phyloP scores from a whole-genome alignment of 2,113 vertebrate species.

The Patagioenas fasciata region DNA sequence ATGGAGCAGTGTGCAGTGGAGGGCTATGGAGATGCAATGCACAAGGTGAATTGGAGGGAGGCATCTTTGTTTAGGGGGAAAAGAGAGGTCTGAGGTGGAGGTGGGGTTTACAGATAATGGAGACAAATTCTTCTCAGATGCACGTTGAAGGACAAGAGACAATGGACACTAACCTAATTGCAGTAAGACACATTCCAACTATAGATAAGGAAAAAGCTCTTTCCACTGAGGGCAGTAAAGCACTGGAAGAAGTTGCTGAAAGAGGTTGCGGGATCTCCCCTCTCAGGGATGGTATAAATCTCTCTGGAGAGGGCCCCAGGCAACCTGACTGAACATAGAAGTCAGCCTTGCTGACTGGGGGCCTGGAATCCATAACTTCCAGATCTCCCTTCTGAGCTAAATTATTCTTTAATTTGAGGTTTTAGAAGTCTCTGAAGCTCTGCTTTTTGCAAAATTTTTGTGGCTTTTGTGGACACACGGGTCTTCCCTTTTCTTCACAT shows the following conservation, averaged over 20 bases:
- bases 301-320: background rate
- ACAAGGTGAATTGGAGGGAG: background rate
- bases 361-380: background rate
- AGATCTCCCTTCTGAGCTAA: background rate
- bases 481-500: background rate
- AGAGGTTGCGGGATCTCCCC: background rate
- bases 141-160: background rate
- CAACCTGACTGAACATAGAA: background rate
- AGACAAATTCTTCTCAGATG: background rate
- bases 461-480: background rate
- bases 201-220: background rate
- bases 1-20: background rate
- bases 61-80: background rate
- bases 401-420: background rate
- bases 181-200: background rate
- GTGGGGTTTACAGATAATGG: background rate
- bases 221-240: background rate
- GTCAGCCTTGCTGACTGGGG: background rate
- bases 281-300: background rate
- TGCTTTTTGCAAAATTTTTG: background rate
- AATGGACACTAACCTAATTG: background rate
- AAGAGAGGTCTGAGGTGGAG: background rate
- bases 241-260: background rate
- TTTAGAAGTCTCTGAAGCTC: background rate
- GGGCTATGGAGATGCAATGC: background rate